A percentile compares a stretch with the other conserved stretches of the same genome.
These are phyloP conservation scores for Chironomus tentans DNA, from an alignment of 2,888 invertebrate genomes.

Conservation along the genomic window DNA sequence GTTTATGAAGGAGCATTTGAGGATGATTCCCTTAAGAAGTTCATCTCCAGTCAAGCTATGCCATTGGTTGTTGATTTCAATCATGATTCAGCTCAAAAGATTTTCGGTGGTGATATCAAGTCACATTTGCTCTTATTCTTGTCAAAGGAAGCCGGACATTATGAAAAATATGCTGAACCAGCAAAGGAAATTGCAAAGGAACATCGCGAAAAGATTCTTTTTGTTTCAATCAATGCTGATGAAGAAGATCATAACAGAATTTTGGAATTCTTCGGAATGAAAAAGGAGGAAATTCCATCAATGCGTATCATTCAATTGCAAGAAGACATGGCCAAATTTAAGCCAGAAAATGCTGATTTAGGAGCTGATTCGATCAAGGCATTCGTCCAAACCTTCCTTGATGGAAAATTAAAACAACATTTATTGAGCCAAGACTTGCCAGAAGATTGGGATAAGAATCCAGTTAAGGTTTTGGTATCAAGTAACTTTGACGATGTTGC, in stretches of 20 bases:
- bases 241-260: constrained; percentile 95
- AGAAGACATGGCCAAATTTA: constrained; percentile 97
- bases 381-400: constrained; percentile 85
- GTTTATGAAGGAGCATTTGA: constrained; percentile 60
- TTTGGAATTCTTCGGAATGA: constrained; percentile 98
- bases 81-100: constrained; percentile 94
- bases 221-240: constrained; percentile 91
- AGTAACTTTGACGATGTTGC: constrained; percentile 94
- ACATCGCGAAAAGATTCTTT: constrained; percentile 85
- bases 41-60: constrained; percentile 74
- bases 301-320: constrained; percentile 89
- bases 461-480: constrained; percentile 87
- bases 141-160: constrained; percentile 80
- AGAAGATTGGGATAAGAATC: constrained; percentile 91
- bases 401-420: constrained; percentile 90
- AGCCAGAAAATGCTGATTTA: constrained; percentile 54
- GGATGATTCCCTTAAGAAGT: constrained; percentile 64
- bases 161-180: constrained; percentile 66
- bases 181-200: constrained; percentile 77
- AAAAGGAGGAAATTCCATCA: constrained; percentile 82
- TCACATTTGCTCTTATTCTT: constrained; percentile 93
- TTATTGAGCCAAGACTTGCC: constrained; percentile 89
- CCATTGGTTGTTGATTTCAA: constrained; percentile 93
- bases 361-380: constrained; percentile 42
- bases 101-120: constrained; percentile 97